phyloP scores from a whole-genome alignment of 2,888 invertebrate genomes.

The Dolichomitus sp. region DNA sequence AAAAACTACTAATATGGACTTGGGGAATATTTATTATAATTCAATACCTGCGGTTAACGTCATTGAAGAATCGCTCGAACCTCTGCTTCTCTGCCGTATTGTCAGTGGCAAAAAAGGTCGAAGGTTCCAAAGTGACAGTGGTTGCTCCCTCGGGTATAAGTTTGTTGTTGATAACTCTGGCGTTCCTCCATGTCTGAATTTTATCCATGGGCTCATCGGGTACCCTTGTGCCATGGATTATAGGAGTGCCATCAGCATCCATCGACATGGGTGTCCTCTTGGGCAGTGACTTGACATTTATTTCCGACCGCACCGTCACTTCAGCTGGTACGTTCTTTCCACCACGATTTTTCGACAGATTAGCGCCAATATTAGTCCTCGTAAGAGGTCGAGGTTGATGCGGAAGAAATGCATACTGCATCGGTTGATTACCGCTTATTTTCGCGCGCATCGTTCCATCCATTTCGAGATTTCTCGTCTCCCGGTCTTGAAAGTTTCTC shows the following conservation, averaged over 20 bases:
- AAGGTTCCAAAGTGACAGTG: constrained; percentile 89
- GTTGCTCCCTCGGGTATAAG: constrained; percentile 91
- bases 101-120: constrained; percentile 74
- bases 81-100: constrained; percentile 71
- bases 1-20: too few relatives aligned
- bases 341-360: constrained; percentile 85
- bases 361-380: constrained; percentile 83
- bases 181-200: constrained; percentile 94
- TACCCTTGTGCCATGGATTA: constrained; percentile 93
- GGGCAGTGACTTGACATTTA: constrained; percentile 87
- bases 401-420: constrained; percentile 74
- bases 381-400: constrained; percentile 76
- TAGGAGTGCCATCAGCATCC: constrained; percentile 91
- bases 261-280: constrained; percentile 90
- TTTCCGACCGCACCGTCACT: constrained; percentile 90
- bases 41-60: constrained; percentile 80
- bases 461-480: constrained; percentile 46
- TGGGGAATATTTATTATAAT: constrained; percentile 3
- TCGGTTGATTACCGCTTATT: constrained; percentile 45
- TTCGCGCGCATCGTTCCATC: constrained; percentile 39
- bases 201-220: constrained; percentile 95
- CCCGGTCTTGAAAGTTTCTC: constrained; percentile 72
- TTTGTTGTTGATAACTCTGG: constrained; percentile 94
- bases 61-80: constrained; percentile 82
- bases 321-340: constrained; percentile 89